Evolutionary conservation across 2,797 vertebrate genomes (phyloP), one percentile per base, ranked within the genome.

Genomic region (Leuciscus waleckii): DNA sequence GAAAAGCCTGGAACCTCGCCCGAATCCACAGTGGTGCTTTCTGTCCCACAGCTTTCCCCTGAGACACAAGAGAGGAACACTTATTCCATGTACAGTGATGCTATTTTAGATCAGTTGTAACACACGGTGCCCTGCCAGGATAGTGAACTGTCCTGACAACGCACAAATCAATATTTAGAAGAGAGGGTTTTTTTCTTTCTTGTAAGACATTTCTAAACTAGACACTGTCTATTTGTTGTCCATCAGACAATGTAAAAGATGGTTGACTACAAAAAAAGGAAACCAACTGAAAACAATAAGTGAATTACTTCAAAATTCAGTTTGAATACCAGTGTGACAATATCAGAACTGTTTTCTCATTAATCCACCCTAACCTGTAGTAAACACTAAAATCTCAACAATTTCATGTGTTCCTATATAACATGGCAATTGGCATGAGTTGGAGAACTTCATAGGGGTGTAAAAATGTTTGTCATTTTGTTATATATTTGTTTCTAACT

Each of bases 21-120:
- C 97, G 97, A 90, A 99, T 95, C 98, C 98, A 98, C 92, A 98
- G 95, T 61, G 97, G 97, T 88, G 97, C 95, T 93, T 95, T 95
- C 90, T 94, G 96, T 94, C 97, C 96, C 89, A 94, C 96, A 80
- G 97, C 96, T 92, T 96, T 96, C 84, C 96, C 97, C 97, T 98
- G 92, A 84, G 87, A 90, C 82, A 87, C 61, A 90, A 91, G 84
- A 91, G 91, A 86, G 82, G 63, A 92, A 88, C 86, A 88, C 78
- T 90, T 73, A 89, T 79, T 88, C 83, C 79, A 87, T 70, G 82
- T 76, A 71, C 86, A 80, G 29, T 35, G 79, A 73, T 77, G 81
- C 41, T 83, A 79, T 81, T 88, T 75, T 43, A 63, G 61, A 89
- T 86, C 65, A 32, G 67, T 51, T 78, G 78, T 71, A 71, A 49